Conservation (phyloP, 23 tunicate genomes). For the Aplidium turbinatum region DNA sequence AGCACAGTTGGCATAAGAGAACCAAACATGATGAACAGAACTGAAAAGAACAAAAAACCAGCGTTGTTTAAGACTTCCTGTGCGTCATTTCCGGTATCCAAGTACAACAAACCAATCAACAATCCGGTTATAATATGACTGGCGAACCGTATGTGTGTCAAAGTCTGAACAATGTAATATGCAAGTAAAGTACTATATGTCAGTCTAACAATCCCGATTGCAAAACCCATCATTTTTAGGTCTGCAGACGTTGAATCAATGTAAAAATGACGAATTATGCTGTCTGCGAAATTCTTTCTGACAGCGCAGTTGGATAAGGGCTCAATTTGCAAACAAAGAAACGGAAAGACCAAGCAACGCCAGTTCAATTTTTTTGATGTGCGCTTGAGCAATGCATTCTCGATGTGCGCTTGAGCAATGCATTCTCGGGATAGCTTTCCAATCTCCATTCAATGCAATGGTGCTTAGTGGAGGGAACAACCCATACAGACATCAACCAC, state of each 20-base stretch:
- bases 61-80: conserved; percentile 76
- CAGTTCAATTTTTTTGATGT: not conserved
- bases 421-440: not conserved
- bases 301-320: no score
- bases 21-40: conserved; percentile 90
- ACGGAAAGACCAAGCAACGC: not conserved
- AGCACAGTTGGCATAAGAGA: conserved; percentile 91
- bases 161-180: conserved; percentile 30
- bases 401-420: not conserved
- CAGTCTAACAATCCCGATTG: not conserved
- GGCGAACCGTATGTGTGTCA: conserved; percentile 88
- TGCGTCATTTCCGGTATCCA: conserved; percentile 87
- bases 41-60: conserved; percentile 85
- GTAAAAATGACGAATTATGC: no score
- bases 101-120: conserved; percentile 77
- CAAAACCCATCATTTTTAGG: not conserved
- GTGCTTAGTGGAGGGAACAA: no score
- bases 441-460: no score
- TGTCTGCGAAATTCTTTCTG: no score
- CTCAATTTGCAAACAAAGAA: no score
- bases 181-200: not conserved
- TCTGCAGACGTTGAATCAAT: no score
- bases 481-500: not conserved
- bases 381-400: not conserved
- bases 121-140: conserved; percentile 86